These are phyloP conservation scores for Microtus richardsoni DNA, from an alignment of 2,113 vertebrate genomes.

Conservation along the genomic window DNA sequence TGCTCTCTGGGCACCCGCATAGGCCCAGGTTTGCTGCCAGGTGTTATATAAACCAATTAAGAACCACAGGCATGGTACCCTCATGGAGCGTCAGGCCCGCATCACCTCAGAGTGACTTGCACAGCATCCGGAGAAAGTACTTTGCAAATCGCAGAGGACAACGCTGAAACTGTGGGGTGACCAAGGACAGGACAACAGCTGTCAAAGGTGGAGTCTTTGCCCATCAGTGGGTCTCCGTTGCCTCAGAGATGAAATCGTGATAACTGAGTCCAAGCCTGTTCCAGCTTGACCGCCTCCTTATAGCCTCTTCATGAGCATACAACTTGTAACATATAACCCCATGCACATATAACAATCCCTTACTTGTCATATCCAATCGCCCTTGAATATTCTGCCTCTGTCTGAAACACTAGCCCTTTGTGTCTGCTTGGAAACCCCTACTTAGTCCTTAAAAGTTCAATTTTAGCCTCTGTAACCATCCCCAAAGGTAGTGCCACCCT, in stretches of 20 bases:
- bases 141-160: not conserved
- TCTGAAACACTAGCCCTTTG: not conserved
- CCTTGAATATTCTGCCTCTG: not conserved
- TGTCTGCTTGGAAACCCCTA: not conserved
- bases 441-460: not conserved
- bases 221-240: not conserved
- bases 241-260: not conserved
- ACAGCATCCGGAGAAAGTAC: not conserved
- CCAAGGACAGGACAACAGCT: not conserved
- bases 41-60: not conserved
- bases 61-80: not conserved
- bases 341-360: not conserved
- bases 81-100: not conserved
- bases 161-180: not conserved
- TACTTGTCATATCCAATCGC: not conserved
- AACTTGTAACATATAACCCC: too few species aligned
- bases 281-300: not conserved
- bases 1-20: not conserved
- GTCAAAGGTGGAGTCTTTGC: not conserved
- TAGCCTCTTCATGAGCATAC: not conserved
- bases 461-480: not conserved
- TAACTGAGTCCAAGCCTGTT: not conserved
- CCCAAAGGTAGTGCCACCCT: not conserved
- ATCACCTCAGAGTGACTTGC: not conserved
- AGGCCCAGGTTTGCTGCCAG: not conserved